Conservation (phyloP, 2,797 vertebrate genomes). For the Sebastes hubbsi region DNA sequence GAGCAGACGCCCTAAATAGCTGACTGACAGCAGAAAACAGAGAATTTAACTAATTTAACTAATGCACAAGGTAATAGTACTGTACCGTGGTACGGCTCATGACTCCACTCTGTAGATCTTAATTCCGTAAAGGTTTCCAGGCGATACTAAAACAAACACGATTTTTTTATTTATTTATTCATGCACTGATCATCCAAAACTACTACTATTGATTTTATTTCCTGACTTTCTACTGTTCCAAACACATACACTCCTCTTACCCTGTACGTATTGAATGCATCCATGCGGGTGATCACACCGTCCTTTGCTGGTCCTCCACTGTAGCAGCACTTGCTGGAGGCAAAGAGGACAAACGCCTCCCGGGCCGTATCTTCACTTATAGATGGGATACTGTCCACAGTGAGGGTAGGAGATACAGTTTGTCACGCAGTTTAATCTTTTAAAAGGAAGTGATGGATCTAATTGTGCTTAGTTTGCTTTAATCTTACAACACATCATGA, state of each 20-base stretch:
- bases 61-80: not conserved
- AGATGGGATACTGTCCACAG: constrained; percentile 74
- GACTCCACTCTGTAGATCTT: constrained; percentile 73
- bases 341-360: constrained; percentile 74
- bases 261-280: constrained; percentile 81
- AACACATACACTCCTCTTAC: constrained; percentile 54
- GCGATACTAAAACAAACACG: constrained; percentile 77
- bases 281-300: constrained; percentile 74
- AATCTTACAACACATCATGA: not conserved
- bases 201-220: not conserved
- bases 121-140: constrained; percentile 82
- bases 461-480: not conserved
- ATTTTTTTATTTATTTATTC: not conserved
- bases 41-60: not conserved
- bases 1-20: not conserved
- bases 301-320: constrained; percentile 74
- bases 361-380: constrained; percentile 78
- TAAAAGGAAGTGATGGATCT: not conserved
- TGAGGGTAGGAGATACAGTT: not conserved
- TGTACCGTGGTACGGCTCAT: constrained; percentile 61
- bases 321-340: constrained; percentile 81
- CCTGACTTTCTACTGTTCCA: not conserved
- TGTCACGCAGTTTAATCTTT: not conserved
- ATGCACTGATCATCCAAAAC: not conserved
- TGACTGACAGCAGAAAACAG: not conserved